Base-by-base conservation (phyloP, 2,113 vertebrate species). In the Neogobius melanostomus region DNA sequence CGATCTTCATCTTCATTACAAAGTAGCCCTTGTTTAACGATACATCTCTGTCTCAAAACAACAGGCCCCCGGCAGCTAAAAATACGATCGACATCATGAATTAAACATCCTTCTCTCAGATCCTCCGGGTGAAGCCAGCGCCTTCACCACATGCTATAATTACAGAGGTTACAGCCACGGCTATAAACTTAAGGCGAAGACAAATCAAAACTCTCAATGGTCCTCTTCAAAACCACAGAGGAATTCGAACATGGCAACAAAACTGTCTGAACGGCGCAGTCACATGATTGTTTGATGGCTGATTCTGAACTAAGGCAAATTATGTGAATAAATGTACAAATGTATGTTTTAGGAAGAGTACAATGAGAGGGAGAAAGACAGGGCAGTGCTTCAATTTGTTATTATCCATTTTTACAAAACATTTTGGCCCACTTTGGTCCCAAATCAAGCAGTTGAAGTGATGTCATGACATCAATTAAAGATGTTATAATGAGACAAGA, bases 81-180 rank as follows among this genome's bases (percentile, higher is more conserved):
- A 90, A 85, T 88, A 88, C 8, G 16, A 88, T 75, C 74, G 81
- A 65, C 83, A 72, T 77, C 68, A 86, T 88, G 87, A 88, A 89
- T 91, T 90, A 90, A 76, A 78, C 84, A 88, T 82, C 10, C 69
- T 76, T 85, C 79, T 66, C 64, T 63, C 71, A 65, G 74, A 79
- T 82, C 72, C 76, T 83, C 69, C 76, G 83, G 75, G 81, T 75
- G 73, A 36, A 80, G 81, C 68, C 8, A 74, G 69, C 28, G 28
- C 54, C 75, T 74, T 73, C 77, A 59, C 73, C 72, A 61, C 81
- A 76, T 51, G 53, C 57, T 72, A 21, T 86, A 84, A 88, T 85
- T 83, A 82, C 75, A 79, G 81, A 79, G 79, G 79, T 79, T 77
- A 77, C 74, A 43, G n/a, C 44, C n/a, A 49, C 11, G 36, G 64